These are phyloP conservation scores for Heterotilapia buettikoferi DNA, from an alignment of 2,113 vertebrate genomes.

Conservation along the genomic window DNA sequence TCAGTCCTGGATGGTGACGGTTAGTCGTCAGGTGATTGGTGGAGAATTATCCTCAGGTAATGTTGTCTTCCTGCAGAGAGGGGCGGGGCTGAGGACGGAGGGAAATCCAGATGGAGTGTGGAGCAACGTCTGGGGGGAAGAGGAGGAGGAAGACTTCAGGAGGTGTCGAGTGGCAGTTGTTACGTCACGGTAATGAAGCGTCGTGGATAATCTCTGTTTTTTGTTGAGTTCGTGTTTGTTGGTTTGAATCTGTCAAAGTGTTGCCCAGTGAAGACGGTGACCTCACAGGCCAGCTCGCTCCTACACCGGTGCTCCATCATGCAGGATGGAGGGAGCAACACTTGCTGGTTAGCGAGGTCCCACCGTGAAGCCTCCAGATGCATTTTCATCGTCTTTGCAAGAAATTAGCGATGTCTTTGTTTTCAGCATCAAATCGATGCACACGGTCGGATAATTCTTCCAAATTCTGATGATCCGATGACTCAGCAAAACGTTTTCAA, in stretches of 20 bases:
- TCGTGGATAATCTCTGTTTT: neutral
- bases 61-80: slow-evolving; percentile 7
- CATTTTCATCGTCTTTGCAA: neutral
- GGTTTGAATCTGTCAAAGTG: neutral
- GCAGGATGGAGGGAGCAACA: neutral
- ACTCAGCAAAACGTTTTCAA: neutral
- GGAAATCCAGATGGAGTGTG: neutral
- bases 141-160: slow-evolving; percentile 23
- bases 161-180: slow-evolving; percentile 16
- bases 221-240: neutral
- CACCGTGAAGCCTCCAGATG: neutral
- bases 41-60: neutral
- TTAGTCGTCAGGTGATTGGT: neutral
- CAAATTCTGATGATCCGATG: neutral
- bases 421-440: neutral
- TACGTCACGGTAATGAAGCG: slow-evolving; percentile 25
- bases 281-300: neutral
- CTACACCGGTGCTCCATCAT: fast-evolving
- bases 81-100: neutral
- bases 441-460: neutral
- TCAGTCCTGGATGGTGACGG: neutral
- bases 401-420: neutral
- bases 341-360: neutral
- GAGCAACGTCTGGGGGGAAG: slow-evolving; percentile 21
- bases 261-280: neutral